These are phyloP conservation scores for Aegithalos caudatus DNA, from an alignment of 2,113 vertebrate genomes.

Conservation along the genomic window DNA sequence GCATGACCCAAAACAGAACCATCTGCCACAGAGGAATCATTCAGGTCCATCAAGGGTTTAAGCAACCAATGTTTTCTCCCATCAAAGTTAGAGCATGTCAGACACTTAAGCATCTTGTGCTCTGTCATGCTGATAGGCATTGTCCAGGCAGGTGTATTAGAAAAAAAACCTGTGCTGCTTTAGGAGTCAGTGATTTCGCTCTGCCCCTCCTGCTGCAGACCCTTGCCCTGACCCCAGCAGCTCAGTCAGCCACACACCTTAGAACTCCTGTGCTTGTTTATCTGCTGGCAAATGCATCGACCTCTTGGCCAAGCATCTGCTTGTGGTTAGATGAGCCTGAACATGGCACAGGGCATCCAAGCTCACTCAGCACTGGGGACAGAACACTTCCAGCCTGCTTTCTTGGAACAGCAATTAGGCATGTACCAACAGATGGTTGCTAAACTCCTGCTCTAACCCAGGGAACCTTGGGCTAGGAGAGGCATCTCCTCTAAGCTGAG, in stretches of 20 bases:
- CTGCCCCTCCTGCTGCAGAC: neutral
- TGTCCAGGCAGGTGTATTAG: neutral
- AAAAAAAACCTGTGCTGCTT: neutral
- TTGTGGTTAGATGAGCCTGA: neutral
- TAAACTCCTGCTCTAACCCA: neutral
- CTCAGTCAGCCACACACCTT: accelerated
- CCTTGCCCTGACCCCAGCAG: neutral
- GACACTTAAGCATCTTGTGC: accelerated
- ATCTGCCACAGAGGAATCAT: neutral
- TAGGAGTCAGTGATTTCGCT: neutral
- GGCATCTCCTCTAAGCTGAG: neutral
- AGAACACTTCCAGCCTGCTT: neutral
- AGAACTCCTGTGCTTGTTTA: neutral
- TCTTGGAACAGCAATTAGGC: neutral
- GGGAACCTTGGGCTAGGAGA: neutral
- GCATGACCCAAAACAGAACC: neutral
- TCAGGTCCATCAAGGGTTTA: neutral
- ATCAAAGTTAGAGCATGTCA: neutral
- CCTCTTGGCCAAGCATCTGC: neutral
- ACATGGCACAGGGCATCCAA: accelerated
- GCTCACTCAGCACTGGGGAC: neutral
- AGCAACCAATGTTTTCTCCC: neutral
- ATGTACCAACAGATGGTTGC: neutral
- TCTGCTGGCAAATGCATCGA: neutral
- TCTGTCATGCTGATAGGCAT: too few species aligned